A percentile compares a stretch with the other conserved stretches of the same genome.
These are phyloP conservation scores for Macquaria australasica DNA, from an alignment of 2,113 vertebrate species.

Conservation along the genomic window DNA sequence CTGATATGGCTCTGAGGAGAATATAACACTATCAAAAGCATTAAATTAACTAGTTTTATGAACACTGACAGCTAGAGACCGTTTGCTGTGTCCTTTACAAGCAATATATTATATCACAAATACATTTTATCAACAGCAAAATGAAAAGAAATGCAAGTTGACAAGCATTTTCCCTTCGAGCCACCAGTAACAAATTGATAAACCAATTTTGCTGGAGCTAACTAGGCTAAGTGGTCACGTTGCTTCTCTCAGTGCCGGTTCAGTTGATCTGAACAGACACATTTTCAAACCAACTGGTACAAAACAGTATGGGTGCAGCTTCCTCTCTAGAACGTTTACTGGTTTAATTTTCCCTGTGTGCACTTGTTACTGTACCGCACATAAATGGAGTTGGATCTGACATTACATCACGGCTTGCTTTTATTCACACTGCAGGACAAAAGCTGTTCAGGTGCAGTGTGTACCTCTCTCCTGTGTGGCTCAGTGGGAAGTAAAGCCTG, in stretches of 20 bases:
- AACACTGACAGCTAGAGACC: conserved; percentile 5
- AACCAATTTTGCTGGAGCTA: conserved; percentile 31
- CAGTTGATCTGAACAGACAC: conserved; percentile 34
- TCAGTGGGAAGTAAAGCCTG: conserved; percentile 63
- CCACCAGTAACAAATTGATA: conserved; percentile 35
- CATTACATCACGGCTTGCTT: conserved; percentile 53
- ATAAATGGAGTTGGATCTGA: conserved; percentile 49
- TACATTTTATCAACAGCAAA: conserved; percentile 5
- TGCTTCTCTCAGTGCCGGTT: conserved; percentile 5
- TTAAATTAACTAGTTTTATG: neutral
- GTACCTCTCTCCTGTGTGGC: conserved; percentile 38
- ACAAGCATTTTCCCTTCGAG: conserved; percentile 30
- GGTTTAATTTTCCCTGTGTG: neutral
- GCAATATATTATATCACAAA: neutral
- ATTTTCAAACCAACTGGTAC: neutral
- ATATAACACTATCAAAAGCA: conserved; percentile 1
- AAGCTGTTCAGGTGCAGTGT: conserved; percentile 56
- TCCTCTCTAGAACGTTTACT: conserved; percentile 5
- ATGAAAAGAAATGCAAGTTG: conserved; percentile 12
- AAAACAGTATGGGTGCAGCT: neutral
- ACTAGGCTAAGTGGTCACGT: conserved; percentile 4
- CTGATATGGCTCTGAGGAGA: conserved; percentile 3
- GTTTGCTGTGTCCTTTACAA: neutral
- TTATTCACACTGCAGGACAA: conserved; percentile 61
- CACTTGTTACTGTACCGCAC: conserved; percentile 29